Evolutionary conservation across 1,140 invertebrate species (phyloP).

Genomic region (Drosophila aff.): DNA sequence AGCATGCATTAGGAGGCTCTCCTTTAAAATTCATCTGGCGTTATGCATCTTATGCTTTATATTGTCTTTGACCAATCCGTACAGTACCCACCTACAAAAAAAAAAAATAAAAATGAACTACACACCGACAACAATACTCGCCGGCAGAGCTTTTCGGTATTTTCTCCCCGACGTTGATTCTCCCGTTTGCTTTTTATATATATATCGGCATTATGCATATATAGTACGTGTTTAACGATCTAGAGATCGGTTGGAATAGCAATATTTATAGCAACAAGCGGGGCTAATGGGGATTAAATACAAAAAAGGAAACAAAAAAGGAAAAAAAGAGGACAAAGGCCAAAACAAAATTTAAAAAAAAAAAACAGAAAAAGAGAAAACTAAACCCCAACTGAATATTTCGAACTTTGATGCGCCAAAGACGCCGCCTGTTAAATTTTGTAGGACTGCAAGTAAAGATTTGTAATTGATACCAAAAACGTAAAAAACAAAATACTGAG

Average conservation of each 20-base stretch:
- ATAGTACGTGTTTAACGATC: conserved; percentile 40
- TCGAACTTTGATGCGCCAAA: conserved; percentile 40
- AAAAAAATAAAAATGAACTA: neutral
- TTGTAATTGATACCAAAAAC: conserved; percentile 66
- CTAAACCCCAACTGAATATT: conserved; percentile 44
- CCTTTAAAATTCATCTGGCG: neutral
- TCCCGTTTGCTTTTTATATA: conserved; percentile 13
- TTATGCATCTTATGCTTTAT: conserved; percentile 5
- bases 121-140: conserved; percentile 30
- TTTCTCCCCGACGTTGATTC: neutral
- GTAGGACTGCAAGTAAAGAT: conserved; percentile 66
- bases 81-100: conserved; percentile 41
- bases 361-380: neutral
- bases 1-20: no score
- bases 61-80: conserved; percentile 27
- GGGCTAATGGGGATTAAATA: conserved; percentile 14
- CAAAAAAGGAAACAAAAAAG: neutral
- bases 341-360: conserved; percentile 2
- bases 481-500: conserved; percentile 30
- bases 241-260: conserved; percentile 56
- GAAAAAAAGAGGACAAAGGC: conserved; percentile 9
- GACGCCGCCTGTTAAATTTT: conserved; percentile 35
- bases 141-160: conserved; percentile 33
- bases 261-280: conserved; percentile 44
- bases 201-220: conserved; percentile 6